Evolutionary conservation across 2,113 vertebrate genomes (phyloP), one percentile per base, ranked within the genome.

Genomic region (Podarcis muralis): DNA sequence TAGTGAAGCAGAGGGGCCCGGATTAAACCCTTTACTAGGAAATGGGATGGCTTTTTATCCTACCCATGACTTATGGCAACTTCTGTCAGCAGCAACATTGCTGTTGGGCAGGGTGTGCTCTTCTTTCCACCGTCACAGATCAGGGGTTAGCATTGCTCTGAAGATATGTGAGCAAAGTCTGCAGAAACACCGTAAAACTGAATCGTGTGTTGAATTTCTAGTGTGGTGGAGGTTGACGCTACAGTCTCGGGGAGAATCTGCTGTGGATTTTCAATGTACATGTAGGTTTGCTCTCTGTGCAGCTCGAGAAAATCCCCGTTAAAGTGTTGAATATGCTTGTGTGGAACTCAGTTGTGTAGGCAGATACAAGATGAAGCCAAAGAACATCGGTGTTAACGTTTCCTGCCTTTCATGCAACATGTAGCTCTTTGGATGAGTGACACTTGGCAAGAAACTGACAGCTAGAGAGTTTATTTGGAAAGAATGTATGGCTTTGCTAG

Each of bases 321-420:
- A 43, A 23, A 4, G 53, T 57, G 8, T 57, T 77, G 7, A 65
- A 37, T 22, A 43, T 66, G 12, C 22, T 86, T 40, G n/a, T 22
- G 35, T 22, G 77, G 75, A 66, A 62, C 35, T 65, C 15, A 15
- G 2, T 66, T n/a, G 43, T 68, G n/a, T 27, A 30, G 40, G 65
- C 40, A 22, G 1, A 6, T 1, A 0, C 0, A 69, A 18, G 7
- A n/a, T 3, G 1, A 35, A 20, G 2, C 32, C 71, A 66, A 20
- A 30, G 8, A 78, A 35, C 18, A 65, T 0, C 6, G 59, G 48
- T 48, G 43, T 48, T 20, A 5, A 5, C 66, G 0, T 1, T 43
- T n/a, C 76, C 59, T 27, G 35, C 22, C 48, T n/a, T n/a, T 86
- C 75, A 57, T 0, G 0, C 22, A 18, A 12, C 37, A 2, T 87